These are phyloP conservation scores for Calypte anna DNA, from an alignment of 2,113 vertebrate species.

Conservation along the genomic window DNA sequence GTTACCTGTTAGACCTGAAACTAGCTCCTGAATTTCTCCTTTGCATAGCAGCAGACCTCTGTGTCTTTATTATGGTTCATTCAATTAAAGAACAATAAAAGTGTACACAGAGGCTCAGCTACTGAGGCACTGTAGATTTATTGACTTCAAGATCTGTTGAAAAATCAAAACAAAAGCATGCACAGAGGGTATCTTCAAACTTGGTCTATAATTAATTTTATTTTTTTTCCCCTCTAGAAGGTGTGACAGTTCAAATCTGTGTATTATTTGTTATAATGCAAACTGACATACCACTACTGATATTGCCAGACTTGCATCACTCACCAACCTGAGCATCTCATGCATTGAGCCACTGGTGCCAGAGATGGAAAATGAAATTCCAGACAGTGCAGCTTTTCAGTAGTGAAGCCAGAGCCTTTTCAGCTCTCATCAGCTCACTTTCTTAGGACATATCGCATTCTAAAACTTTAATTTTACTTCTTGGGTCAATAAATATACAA, in stretches of 20 bases:
- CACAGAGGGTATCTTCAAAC: not conserved
- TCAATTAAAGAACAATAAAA: not conserved
- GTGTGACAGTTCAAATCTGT: not conserved
- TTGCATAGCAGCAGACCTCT: not conserved
- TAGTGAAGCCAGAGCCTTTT: not conserved
- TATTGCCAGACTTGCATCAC: not conserved
- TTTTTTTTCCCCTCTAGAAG: not conserved
- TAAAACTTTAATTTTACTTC: constrained; percentile 27
- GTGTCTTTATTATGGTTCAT: not conserved
- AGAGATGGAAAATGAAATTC: not conserved
- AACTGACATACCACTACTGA: not conserved
- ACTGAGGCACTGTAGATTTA: not conserved
- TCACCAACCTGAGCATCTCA: not conserved
- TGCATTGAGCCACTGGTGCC: not conserved
- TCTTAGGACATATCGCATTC: not conserved
- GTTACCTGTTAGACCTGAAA: not conserved
- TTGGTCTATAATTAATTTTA: not conserved
- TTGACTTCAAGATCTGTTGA: not conserved
- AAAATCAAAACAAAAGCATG: not conserved
- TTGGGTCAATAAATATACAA: not conserved
- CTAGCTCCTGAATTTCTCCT: not conserved
- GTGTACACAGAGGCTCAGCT: not conserved
- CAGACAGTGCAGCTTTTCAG: not conserved
- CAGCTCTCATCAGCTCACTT: not conserved
- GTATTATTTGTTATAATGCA: not conserved